Evolutionary conservation across 2,888 invertebrate genomes (phyloP).

Genomic region (Machimus rusticus): DNA sequence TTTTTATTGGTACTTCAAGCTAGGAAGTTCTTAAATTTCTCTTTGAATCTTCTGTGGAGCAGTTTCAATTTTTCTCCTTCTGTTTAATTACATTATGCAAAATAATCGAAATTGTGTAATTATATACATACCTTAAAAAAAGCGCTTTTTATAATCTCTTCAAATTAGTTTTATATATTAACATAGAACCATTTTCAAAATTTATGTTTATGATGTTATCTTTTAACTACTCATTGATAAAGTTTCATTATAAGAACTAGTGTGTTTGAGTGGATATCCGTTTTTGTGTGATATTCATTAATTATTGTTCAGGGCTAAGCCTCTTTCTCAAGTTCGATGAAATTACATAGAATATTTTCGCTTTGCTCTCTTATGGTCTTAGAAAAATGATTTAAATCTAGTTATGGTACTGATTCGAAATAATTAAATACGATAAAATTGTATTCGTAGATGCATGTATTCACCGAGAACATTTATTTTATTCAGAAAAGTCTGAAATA

Average conservation of each 20-base stretch:
- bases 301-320: not conserved
- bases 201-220: not conserved
- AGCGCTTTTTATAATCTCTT: no score
- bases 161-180: no score
- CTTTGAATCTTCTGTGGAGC: not conserved
- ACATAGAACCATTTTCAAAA: not conserved
- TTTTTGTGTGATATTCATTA: not conserved
- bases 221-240: not conserved
- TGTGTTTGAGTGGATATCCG: not conserved
- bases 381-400: not conserved
- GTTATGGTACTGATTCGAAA: not conserved
- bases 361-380: not conserved
- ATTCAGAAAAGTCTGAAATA: not conserved
- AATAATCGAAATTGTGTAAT: not conserved
- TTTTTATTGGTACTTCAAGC: not conserved
- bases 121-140: not conserved
- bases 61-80: not conserved
- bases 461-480: not conserved
- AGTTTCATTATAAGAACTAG: not conserved
- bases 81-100: not conserved
- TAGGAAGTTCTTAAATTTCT: not conserved
- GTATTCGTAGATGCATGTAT: not conserved
- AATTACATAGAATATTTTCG: not conserved
- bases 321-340: not conserved
- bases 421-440: not conserved